Base-by-base conservation (phyloP, 2,888 invertebrate species). In the Sinhomidia bicolor region DNA sequence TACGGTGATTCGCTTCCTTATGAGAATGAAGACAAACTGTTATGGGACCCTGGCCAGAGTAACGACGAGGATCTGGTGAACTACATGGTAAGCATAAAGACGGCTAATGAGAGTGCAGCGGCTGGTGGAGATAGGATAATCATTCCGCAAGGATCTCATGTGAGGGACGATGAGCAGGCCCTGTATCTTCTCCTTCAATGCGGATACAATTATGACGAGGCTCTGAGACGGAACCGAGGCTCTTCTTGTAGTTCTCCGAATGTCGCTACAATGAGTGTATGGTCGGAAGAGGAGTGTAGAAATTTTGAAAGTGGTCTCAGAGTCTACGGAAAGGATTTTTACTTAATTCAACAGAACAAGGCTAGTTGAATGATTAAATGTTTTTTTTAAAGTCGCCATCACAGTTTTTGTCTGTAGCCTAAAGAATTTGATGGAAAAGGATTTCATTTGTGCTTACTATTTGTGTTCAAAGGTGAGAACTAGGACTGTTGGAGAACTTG, bases 201-300 rank as follows among this genome's bases (percentile, higher is more conserved):
- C 94, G 98, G 98, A 0, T 97, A 98, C 93, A 98, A 98, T 94
- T 95, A 96, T n/a, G 98, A 98, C 88, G 98, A 99, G 94, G 99
- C 99, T 0, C 94, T 98, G 82, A 94, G 98, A 88, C 95, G 98
- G 81, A 95, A 96, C 86, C 95, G 96, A 74, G 95, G 97, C 93
- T 96, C 96, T 91, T 95, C 96, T 7, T 93, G 94, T 29, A 79
- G 44, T 51, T 93, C 94, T 84, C 94, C 95, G 14, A 95, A 95
- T 20, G 95, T 96, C 0, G 96, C 97, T 92, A 96, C 96, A 0
- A 96, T 96, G 95, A 97, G 97, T 92, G 95, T 97, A 1, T 99
- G 99, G 99, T 98, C 98, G 0, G 99, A 99, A 93, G 98, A 99
- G 93, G 99, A 99, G 93, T 98, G 98, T 94, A 95, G 97, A 85